These are phyloP conservation scores for Torymus auratus DNA, from an alignment of 2,888 invertebrate genomes.

Conservation along the genomic window DNA sequence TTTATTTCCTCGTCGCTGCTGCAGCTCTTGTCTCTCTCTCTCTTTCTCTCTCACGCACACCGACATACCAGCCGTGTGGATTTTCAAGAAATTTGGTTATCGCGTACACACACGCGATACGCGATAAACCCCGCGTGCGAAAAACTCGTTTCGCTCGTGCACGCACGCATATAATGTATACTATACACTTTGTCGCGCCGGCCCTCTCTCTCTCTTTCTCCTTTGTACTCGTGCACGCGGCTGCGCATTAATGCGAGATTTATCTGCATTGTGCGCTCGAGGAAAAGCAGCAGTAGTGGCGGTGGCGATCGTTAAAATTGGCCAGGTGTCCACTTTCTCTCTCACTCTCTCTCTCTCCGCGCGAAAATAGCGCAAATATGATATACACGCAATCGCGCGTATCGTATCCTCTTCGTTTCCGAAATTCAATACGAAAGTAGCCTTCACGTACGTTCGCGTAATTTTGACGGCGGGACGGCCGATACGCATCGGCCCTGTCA, in stretches of 20 bases:
- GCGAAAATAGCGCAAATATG: neutral
- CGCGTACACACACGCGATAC: neutral
- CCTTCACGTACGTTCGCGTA: neutral
- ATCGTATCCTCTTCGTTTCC: no score
- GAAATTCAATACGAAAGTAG: neutral
- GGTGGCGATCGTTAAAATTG: slow-evolving; percentile 51
- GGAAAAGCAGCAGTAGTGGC: slow-evolving; percentile 6
- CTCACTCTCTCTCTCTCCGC: slow-evolving; percentile 29
- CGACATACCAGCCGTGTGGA: slow-evolving; percentile 5
- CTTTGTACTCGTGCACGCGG: slow-evolving; percentile 32
- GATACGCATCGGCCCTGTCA: slow-evolving; percentile 73
- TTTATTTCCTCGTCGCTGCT: slow-evolving; percentile 61
- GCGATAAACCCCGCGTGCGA: slow-evolving; percentile 9
- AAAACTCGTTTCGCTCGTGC: slow-evolving; percentile 44
- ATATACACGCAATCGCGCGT: no score
- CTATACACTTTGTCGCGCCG: no score
- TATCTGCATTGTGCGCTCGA: slow-evolving; percentile 49
- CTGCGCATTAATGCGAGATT: slow-evolving; percentile 56
- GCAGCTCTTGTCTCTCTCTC: slow-evolving; percentile 57
- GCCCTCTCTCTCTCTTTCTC: neutral
- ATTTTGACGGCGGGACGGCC: slow-evolving; percentile 58
- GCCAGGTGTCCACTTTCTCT: slow-evolving; percentile 49
- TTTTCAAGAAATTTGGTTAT: slow-evolving; percentile 47
- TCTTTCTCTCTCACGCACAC: slow-evolving; percentile 27
- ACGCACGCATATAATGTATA: no score